Percentiles rank a stretch among this genome's conserved stretches.
phyloP scores from a whole-genome alignment of 2,797 vertebrate species.

The Intellagama lesueurii region DNA sequence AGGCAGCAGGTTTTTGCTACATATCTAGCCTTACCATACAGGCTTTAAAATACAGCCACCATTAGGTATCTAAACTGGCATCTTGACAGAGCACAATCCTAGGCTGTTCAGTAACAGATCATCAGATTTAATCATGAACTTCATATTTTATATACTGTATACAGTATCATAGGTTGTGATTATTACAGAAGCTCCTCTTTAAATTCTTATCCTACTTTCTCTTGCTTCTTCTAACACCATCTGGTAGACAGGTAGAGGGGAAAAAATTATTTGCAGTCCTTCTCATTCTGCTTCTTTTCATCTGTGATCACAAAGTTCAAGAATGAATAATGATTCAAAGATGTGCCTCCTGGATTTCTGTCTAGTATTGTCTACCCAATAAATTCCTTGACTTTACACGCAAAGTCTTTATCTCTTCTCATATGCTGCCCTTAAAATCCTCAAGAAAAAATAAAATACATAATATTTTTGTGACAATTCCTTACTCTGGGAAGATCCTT shows the following conservation, averaged over 20 bases:
- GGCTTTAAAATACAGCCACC: too few relatives aligned
- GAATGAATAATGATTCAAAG: background rate
- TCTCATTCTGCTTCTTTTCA: background rate
- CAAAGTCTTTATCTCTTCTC: background rate
- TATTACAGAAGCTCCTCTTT: background rate
- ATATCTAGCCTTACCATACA: too few relatives aligned
- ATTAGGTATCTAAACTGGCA: too few relatives aligned
- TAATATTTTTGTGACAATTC: background rate
- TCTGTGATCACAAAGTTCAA: background rate
- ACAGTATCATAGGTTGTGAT: background rate
- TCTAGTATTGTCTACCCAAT: background rate
- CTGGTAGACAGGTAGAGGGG: background rate
- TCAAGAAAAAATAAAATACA: background rate
- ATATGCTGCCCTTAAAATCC: constrained; percentile 5
- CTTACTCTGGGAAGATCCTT: constrained; percentile 7
- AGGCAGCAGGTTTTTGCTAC: background rate
- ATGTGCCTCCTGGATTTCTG: background rate
- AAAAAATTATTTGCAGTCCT: constrained; percentile 2
- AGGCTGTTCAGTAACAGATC: background rate
- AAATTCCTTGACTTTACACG: background rate
- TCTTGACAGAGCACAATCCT: background rate
- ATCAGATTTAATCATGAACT: background rate
- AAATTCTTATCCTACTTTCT: background rate
- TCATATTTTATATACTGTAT: background rate
- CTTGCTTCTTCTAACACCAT: background rate